Base-by-base conservation (phyloP, 2,797 vertebrate genomes). In the Diglossa cyanea region DNA sequence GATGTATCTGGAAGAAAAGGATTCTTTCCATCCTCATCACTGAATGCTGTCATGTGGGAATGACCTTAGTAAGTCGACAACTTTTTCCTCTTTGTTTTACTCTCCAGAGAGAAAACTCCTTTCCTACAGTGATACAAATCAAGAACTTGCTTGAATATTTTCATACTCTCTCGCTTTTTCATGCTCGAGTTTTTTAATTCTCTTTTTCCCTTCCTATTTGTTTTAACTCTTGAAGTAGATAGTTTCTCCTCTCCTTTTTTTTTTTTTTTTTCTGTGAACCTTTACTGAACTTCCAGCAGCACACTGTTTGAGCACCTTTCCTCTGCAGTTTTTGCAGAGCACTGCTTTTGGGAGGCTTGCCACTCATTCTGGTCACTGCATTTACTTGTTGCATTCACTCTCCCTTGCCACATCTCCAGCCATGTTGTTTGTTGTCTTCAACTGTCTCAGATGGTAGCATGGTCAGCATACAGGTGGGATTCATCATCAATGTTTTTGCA, bases 11-110 rank as follows among this genome's bases (percentile, higher is more conserved):
- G 58, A 37, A 23, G 47, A 72, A 91, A 66, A 78, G 19, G 37
- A 39, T 58, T 80, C 51, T 53, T 82, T 66, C 63, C 31, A 30
- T 84, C 23, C 57, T 91, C 84, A 63, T 84, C 86, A 93, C 91
- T 95, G 95, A 93, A 88, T 21, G 63, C 91, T 89, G 51, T 83
- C 93, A 75, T n/a, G 57, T 86, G 94, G 75, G n/a, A 84, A 94
- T 93, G 96, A 94, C 94, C 86, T 80, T 72, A 74, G 96, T 94
- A 97, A 97, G 97, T 96, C 17, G 2, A 81, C 17, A 70, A 87
- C 50, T 45, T 86, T 89, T 88, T 94, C 48, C 25, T 88, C 65
- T 60, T 88, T 35, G 11, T 90, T 92, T 73, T 90, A 57, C 83
- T 90, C 33, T 83, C 35, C 76, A 70, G 57, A 95, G 51, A 82